A percentile compares a stretch with the other conserved stretches of the same genome.
phyloP scores from a whole-genome alignment of 2,797 vertebrate genomes.

The Tangara arthus region DNA sequence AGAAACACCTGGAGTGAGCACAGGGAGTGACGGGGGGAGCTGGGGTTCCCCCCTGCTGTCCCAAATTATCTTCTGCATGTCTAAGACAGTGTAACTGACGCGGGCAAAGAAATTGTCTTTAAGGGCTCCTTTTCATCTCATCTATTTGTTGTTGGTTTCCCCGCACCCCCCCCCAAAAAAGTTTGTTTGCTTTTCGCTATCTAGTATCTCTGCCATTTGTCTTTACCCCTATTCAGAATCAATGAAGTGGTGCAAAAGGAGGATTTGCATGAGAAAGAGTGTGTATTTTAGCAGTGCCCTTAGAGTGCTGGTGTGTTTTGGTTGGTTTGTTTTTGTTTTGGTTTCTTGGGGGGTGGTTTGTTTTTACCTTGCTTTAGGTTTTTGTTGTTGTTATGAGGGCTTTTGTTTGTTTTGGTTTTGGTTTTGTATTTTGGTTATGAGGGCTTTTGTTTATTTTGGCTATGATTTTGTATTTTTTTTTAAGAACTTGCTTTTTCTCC shows the following conservation, averaged over 20 bases:
- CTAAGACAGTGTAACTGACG: neutral
- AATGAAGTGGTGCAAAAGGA: neutral
- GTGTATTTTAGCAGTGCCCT: neutral
- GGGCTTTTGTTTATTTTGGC: neutral
- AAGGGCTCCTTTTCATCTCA: neutral
- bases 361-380: neutral
- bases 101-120: neutral
- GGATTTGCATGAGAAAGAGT: neutral
- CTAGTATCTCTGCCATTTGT: neutral
- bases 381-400: neutral
- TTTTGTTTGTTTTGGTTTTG: neutral
- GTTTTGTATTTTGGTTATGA: neutral
- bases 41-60: neutral
- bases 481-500: neutral
- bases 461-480: neutral
- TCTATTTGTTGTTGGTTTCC: neutral
- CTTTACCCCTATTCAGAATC: neutral
- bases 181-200: neutral
- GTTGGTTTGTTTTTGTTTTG: neutral
- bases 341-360: neutral
- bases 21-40: neutral
- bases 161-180: accelerated
- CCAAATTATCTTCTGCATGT: neutral
- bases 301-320: neutral
- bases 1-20: neutral